Conservation (phyloP, 2,888 invertebrate species). For the Leucophenga montana region DNA sequence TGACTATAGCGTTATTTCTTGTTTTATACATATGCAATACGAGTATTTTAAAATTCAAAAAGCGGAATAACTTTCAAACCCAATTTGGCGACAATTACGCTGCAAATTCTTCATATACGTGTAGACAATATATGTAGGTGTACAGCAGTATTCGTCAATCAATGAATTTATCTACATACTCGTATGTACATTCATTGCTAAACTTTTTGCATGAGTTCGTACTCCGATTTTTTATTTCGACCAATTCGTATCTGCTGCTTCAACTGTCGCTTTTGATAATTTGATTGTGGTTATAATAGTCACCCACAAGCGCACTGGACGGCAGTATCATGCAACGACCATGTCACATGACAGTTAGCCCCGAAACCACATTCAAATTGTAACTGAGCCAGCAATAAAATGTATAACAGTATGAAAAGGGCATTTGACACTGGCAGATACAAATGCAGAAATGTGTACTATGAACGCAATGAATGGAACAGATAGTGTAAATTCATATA, state of each 20-base stretch:
- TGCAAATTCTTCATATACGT: slow-evolving; percentile 24
- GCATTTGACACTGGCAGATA: not conserved
- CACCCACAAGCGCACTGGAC: slow-evolving; percentile 42
- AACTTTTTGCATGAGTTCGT: not conserved
- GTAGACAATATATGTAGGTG: not conserved
- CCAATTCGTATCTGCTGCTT: not conserved
- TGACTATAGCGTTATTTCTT: too few species aligned
- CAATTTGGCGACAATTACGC: too few species aligned
- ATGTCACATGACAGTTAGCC: slow-evolving; percentile 28
- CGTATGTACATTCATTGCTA: not conserved
- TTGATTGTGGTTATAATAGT: slow-evolving; percentile 59
- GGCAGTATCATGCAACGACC: slow-evolving; percentile 38
- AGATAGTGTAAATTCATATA: too few species aligned
- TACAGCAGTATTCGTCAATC: not conserved
- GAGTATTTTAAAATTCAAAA: not conserved
- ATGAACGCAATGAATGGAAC: too few species aligned
- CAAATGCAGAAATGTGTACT: not conserved
- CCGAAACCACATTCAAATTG: not conserved
- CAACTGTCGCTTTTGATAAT: slow-evolving; percentile 50
- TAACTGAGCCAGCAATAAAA: too few species aligned
- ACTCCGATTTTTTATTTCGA: slow-evolving; percentile 28
- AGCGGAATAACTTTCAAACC: too few species aligned
- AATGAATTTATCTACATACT: not conserved
- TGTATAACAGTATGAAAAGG: not conserved
- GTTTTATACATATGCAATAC: not conserved